Conservation (phyloP, 2,888 invertebrate genomes). For the Ptychoptera albimana region DNA sequence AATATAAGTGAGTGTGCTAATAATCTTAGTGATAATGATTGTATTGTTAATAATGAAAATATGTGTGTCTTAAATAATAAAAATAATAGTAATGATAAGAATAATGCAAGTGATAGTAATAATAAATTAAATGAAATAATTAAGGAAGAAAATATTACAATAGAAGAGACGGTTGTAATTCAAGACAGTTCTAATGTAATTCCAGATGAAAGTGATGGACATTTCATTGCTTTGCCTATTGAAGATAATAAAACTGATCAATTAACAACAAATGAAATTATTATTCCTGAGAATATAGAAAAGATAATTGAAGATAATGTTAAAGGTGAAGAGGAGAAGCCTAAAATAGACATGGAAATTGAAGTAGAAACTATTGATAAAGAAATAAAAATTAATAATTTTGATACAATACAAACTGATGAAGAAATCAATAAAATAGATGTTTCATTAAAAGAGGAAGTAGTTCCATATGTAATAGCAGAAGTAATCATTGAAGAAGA, state of each 20-base stretch:
- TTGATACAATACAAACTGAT: too few species aligned
- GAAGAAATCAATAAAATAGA: too few species aligned
- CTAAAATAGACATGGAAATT: constrained; percentile 6
- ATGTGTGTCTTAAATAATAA: neutral
- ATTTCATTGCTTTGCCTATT: neutral
- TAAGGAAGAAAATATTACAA: neutral
- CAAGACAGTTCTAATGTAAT: neutral
- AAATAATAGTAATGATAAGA: too few species aligned
- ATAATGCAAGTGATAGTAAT: too few species aligned
- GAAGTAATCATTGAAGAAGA: too few species aligned
- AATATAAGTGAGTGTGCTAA: neutral
- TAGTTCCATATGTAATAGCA: too few species aligned
- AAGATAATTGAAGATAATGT: constrained; percentile 1
- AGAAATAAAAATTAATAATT: neutral
- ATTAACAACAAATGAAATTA: neutral
- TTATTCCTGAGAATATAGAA: constrained; percentile 3
- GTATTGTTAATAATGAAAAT: neutral
- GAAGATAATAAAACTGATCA: neutral
- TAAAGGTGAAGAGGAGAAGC: constrained; percentile 1
- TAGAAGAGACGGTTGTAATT: neutral
- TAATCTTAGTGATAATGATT: neutral
- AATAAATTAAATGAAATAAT: too few species aligned
- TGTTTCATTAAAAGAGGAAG: too few species aligned
- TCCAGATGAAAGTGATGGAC: neutral
- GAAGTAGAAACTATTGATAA: constrained; percentile 2